A percentile compares a stretch with the other conserved stretches of the same genome.
These are phyloP conservation scores for Bedellia somnulentella DNA, from an alignment of 2,888 invertebrate species.

Conservation along the genomic window DNA sequence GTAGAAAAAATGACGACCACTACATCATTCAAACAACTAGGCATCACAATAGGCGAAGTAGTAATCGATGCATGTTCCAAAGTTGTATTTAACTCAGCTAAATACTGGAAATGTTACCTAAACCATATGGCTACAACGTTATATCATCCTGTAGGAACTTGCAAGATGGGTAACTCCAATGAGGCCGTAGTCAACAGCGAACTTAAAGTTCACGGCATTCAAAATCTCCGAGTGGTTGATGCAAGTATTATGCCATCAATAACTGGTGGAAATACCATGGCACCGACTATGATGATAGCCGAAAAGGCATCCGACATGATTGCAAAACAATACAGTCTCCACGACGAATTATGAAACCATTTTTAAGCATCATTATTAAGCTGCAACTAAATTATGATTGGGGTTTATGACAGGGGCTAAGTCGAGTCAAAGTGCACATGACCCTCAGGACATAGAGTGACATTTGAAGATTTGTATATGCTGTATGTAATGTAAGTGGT, in stretches of 20 bases:
- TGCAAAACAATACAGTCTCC: conserved; percentile 18
- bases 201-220: conserved; percentile 52
- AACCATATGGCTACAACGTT: conserved; percentile 52
- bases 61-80: conserved; percentile 26
- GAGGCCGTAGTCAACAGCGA: conserved; percentile 54
- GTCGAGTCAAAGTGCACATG: too few relatives aligned
- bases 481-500: too few relatives aligned
- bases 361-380: too few relatives aligned
- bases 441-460: too few relatives aligned
- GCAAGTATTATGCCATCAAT: conserved; percentile 55
- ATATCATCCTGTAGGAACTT: conserved; percentile 72
- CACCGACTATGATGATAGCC: conserved; percentile 50
- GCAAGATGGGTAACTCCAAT: conserved; percentile 63
- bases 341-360: conserved; percentile 18
- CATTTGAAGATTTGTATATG: too few relatives aligned
- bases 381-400: too few relatives aligned
- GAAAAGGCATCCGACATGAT: conserved; percentile 50
- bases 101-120: conserved; percentile 62
- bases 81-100: conserved; percentile 23
- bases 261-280: conserved; percentile 61
- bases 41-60: conserved; percentile 24
- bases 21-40: conserved; percentile 24
- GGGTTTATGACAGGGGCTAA: too few relatives aligned
- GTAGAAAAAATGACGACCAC: conserved; percentile 32
- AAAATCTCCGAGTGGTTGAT: conserved; percentile 53